These are phyloP conservation scores for Urocolius indicus DNA, from an alignment of 2,113 vertebrate genomes.

Conservation along the genomic window DNA sequence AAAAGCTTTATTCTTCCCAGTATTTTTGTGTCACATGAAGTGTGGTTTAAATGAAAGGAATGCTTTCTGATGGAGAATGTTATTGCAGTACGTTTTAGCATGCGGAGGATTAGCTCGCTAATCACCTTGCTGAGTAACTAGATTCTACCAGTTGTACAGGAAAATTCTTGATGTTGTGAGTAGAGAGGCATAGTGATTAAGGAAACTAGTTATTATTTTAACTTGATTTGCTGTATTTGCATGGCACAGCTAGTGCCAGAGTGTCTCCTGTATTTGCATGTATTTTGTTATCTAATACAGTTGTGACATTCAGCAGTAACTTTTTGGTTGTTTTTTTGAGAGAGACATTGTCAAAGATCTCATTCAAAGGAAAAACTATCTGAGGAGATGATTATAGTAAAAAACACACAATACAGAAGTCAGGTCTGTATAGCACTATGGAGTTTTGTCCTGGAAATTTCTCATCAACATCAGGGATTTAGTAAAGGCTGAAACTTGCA, in stretches of 20 bases:
- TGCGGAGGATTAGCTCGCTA: constrained; percentile 55
- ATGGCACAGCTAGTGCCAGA: background rate
- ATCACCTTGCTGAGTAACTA: constrained; percentile 54
- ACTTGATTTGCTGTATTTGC: constrained; percentile 21
- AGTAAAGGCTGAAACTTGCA: background rate
- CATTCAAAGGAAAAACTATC: background rate
- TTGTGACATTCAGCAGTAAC: background rate
- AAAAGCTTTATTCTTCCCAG: constrained; percentile 63
- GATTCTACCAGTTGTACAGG: constrained; percentile 56
- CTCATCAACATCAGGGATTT: background rate
- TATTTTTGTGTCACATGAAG: constrained; percentile 60
- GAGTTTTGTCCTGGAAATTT: background rate
- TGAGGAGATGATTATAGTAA: background rate
- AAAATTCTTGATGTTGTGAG: constrained; percentile 29
- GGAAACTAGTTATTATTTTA: constrained; percentile 33
- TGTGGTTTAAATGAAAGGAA: constrained; percentile 60
- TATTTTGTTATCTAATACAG: background rate
- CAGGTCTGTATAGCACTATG: background rate
- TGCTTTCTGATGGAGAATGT: constrained; percentile 47
- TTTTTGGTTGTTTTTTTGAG: background rate
- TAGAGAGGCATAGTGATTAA: background rate
- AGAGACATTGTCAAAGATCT: background rate
- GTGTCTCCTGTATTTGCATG: constrained; percentile 5
- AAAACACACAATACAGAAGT: background rate
- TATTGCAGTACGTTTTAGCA: constrained; percentile 55